Evolutionary conservation across 2,888 invertebrate species (phyloP).

Genomic region (Tenthredo mesomela): DNA sequence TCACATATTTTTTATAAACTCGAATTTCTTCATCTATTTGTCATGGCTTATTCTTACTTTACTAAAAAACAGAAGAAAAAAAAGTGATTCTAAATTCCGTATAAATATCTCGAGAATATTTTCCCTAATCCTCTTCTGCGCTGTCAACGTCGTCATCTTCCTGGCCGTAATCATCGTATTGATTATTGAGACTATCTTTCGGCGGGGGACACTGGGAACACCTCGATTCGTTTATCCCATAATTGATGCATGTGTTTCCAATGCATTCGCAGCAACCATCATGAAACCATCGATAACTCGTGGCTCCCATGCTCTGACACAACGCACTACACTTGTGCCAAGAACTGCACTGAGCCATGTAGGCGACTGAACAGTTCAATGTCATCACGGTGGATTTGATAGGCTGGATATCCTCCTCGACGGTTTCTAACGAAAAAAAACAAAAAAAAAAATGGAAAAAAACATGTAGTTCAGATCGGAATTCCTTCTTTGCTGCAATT

Average conservation of each 20-base stretch:
- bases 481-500: background rate
- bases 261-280: conserved; percentile 97
- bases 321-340: conserved; percentile 91
- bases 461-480: background rate
- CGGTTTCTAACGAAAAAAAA: conserved; percentile 79
- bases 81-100: background rate
- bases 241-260: conserved; percentile 92
- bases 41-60: conserved; percentile 3
- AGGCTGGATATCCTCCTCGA: conserved; percentile 83
- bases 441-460: background rate
- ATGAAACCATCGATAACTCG: conserved; percentile 95
- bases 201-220: conserved; percentile 75
- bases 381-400: conserved; percentile 83
- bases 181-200: conserved; percentile 75
- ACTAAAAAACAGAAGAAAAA: background rate
- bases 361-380: conserved; percentile 95
- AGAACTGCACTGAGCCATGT: conserved; percentile 93
- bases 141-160: conserved; percentile 82
- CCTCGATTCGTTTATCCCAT: conserved; percentile 93
- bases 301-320: conserved; percentile 91
- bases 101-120: background rate
- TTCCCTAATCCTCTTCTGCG: conserved; percentile 62
- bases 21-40: background rate
- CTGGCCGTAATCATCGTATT: conserved; percentile 79
- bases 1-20: background rate